Evolutionary conservation across 2,797 vertebrate genomes (phyloP).

Genomic region (Squalus acanthias): DNA sequence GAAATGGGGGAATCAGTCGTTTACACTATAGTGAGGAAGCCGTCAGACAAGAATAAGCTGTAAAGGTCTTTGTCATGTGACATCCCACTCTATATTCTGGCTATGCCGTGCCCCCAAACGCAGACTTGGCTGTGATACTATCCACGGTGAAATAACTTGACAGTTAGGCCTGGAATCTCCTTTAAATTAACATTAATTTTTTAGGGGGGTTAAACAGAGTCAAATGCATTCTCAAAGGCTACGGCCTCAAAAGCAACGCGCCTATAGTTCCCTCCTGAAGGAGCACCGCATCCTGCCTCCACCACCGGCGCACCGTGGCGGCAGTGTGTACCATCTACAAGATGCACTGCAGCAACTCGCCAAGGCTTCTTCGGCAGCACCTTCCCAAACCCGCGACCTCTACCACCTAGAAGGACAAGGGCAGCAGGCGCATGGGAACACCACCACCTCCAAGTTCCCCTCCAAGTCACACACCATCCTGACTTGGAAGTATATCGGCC

Average conservation of each 20-base stretch:
- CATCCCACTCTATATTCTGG: neutral
- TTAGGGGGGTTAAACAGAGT: neutral
- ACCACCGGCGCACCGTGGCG: too few species aligned
- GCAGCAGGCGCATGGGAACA: too few species aligned
- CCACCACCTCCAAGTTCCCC: too few species aligned
- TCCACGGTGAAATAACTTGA: neutral
- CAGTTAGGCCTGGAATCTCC: neutral
- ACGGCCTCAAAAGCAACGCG: neutral
- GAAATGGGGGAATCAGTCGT: neutral
- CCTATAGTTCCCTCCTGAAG: too few species aligned
- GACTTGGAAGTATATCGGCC: too few species aligned
- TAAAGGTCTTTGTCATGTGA: neutral
- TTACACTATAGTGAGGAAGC: neutral
- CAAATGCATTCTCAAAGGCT: neutral
- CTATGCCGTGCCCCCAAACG: neutral
- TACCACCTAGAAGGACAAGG: too few species aligned
- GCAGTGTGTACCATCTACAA: too few species aligned
- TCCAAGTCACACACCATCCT: too few species aligned
- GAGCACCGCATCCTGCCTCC: too few species aligned
- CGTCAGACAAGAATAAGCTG: neutral
- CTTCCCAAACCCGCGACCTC: too few species aligned
- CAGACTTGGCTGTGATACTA: neutral
- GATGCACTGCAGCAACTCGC: too few species aligned
- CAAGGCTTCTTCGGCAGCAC: too few species aligned
- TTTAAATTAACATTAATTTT: neutral